These are phyloP conservation scores for Antheraea assamensis DNA, from an alignment of 2,888 invertebrate species.

Conservation along the genomic window DNA sequence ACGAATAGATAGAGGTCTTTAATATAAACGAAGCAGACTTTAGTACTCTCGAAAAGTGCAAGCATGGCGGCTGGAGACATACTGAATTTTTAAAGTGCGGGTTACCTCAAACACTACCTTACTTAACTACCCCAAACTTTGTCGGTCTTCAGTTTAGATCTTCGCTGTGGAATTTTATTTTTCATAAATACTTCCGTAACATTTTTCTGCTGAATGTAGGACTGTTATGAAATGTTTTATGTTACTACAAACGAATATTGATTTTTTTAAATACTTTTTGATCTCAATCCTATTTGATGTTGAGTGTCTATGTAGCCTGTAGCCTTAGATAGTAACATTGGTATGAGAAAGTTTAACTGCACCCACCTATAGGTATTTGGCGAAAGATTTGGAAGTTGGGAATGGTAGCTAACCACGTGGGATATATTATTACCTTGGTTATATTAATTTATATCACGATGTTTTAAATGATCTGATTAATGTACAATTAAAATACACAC, in stretches of 20 bases:
- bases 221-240: neutral
- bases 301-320: too few species aligned
- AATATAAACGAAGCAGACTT: constrained; percentile 82
- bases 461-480: too few species aligned
- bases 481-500: too few species aligned
- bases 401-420: too few species aligned
- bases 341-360: too few species aligned
- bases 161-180: constrained; percentile 35
- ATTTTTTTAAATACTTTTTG: neutral
- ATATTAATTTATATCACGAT: too few species aligned
- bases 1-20: constrained; percentile 82
- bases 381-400: too few species aligned
- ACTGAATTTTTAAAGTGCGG: constrained; percentile 71
- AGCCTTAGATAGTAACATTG: too few species aligned
- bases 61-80: constrained; percentile 66
- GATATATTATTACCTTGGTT: too few species aligned
- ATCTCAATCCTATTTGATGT: too few species aligned
- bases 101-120: neutral
- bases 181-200: constrained; percentile 16
- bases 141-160: constrained; percentile 39
- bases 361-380: too few species aligned
- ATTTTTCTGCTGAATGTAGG: neutral
- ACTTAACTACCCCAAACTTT: constrained; percentile 28
- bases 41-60: constrained; percentile 80
- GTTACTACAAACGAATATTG: neutral